Evolutionary conservation across 2,113 vertebrate species (phyloP), one percentile per base, ranked within the genome.

Genomic region (Lagopus muta): DNA sequence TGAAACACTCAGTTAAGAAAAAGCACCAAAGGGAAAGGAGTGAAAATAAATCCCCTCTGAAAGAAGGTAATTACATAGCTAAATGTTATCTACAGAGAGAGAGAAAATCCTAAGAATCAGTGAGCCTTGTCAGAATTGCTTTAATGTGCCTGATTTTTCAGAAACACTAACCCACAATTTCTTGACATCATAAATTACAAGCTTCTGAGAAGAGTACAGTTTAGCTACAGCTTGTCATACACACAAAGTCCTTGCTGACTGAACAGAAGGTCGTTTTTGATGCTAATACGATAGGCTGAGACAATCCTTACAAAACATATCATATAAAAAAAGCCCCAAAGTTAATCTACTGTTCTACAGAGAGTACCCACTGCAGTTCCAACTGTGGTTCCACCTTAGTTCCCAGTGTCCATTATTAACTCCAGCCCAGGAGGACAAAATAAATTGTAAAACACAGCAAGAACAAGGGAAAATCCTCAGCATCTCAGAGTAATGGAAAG

Each of bases 111-210:
- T 21, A 48, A 86, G 58, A 40, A 45, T 71, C 80, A 48, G 13
- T 6, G 55, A 14, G 40, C 65, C 69, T 78, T 74, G 58, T 64
- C 57, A 70, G 7, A 22, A 54, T 19, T 62, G 58, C 43, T 55
- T 86, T 55, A 52, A 32, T 2, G 8, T 19, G 64, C 34, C 1
- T 38, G 64, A 58, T 73, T 85, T 91, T 85, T 79, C 50, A 82
- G 38, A 30, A 88, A 62, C 72, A 4, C 14, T 24, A 95, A 80
- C 86, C 88, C 85, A 62, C 66, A 70, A 80, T 93, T 93, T 91
- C 83, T 91, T 89, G 94, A 96, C 90, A 77, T 61, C 40, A 89
- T 79, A 80, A 90, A 94, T 94, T 82, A 61, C 45, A 73, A 5
- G 67, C 43, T 95, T 91, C 66, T 82, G 75, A 71, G 86, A 58